Base-by-base conservation (phyloP, 2,113 vertebrate species). In the Chunga burmeisteri region DNA sequence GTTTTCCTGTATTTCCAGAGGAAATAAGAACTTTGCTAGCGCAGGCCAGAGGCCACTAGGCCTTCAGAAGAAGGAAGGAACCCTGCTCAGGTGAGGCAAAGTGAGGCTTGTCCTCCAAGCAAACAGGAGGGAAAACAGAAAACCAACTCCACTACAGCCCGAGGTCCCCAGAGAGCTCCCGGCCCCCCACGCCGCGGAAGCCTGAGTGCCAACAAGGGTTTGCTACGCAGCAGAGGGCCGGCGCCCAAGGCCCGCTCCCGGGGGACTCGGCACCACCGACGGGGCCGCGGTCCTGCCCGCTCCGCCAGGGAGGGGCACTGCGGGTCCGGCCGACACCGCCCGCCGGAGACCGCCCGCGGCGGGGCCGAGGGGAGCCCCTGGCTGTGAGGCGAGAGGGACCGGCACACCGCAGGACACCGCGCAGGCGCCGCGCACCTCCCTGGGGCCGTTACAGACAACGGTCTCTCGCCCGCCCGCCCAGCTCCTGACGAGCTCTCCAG, bases 131-230 rank as follows among this genome's bases (percentile, higher is more conserved):
- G 9, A 44, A 78, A 70, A 56, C 18, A 6, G 6, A 38, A 63
- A 4, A 21, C 1, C 38, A 75, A 3, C 3, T 6, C 42, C 42
- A 1, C 16, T 1, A 5, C 53, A 17, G n/a, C 13, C 29, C 0
- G 5, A 27, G 34, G 1, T 4, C 8, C 34, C 19, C 73, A 8
- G n/a, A 11, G 16, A 4, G 29, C 15, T 68, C n/a, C 47, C 6
- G 5, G 32, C 56, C 32, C 15, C 25, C 18, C 66, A 17, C 1
- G 12, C 5, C 16, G 5, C 16, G 9, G 44, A 63, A 47, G 7
- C 22, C 7, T 1, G 2, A 6, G 3, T 10, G 25, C 8, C 34
- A 47, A 20, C 12, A 13, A 10, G 13, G 7, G 9, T 2, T 7
- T 16, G 23, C 36, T 8, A 8, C 3, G 40, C 44, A 46, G 62